Conservation (phyloP, 2,113 vertebrate species). For the Ageneiosus marmoratus region DNA sequence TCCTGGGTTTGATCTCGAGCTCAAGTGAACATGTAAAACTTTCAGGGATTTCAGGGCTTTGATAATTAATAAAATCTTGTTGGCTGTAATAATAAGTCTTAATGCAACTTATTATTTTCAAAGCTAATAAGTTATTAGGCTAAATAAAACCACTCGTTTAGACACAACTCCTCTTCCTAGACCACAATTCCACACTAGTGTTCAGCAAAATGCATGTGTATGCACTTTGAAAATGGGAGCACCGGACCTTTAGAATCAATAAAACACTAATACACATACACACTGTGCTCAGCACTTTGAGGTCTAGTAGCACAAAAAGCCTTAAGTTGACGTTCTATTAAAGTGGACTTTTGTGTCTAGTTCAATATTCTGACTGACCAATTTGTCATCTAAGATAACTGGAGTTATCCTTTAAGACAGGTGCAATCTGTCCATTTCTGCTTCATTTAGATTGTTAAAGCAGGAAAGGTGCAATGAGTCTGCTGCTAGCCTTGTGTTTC, state of each 20-base stretch:
- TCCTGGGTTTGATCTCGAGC: background rate
- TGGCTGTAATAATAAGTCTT: background rate
- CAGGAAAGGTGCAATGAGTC: background rate
- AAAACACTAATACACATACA: background rate
- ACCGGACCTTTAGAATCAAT: background rate
- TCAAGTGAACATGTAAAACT: background rate
- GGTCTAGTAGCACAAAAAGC: background rate
- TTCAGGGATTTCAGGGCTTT: background rate
- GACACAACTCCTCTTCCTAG: background rate
- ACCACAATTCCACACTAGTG: background rate
- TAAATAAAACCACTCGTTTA: background rate
- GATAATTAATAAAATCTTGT: background rate
- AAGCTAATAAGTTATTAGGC: background rate
- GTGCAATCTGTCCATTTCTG: background rate
- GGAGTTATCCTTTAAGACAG: background rate
- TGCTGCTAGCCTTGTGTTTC: constrained; percentile 31
- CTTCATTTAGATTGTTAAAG: background rate
- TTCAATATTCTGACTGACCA: background rate
- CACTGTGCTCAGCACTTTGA: background rate
- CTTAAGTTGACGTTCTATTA: background rate
- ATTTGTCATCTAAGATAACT: background rate
- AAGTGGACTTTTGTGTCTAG: background rate
- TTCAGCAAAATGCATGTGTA: background rate
- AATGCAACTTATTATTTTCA: background rate
- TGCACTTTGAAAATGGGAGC: background rate